phyloP scores from a whole-genome alignment of 2,797 vertebrate species.

The Intellagama lesueurii region DNA sequence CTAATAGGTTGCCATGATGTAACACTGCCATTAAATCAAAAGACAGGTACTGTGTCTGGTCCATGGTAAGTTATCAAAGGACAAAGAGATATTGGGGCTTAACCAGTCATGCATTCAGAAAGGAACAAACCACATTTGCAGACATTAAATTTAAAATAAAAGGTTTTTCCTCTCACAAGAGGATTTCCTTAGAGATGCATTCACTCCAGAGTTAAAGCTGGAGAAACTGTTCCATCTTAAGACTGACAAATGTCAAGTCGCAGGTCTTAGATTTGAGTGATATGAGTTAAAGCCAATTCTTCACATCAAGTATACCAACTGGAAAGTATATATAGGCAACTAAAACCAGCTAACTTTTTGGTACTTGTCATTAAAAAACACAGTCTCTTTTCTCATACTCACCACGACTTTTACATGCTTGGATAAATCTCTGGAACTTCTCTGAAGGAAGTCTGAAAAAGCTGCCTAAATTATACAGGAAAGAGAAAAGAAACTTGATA shows the following conservation, averaged over 20 bases:
- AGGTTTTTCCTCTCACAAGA: no score
- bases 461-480: slow-evolving; percentile 85
- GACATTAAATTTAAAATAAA: not conserved
- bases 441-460: slow-evolving; percentile 98
- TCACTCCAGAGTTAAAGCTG: not conserved
- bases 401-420: slow-evolving; percentile 99
- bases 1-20: not conserved
- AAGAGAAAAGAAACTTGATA: slow-evolving; percentile 9
- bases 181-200: no score
- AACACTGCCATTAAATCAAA: not conserved
- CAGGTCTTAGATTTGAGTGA: not conserved
- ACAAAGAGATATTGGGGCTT: not conserved
- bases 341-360: not conserved
- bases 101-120: not conserved
- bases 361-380: not conserved
- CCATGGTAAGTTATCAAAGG: not conserved
- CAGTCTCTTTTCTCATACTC: slow-evolving; percentile 74
- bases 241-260: not conserved
- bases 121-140: not conserved
- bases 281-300: not conserved
- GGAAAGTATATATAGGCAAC: not conserved
- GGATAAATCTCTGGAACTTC: slow-evolving; percentile 98
- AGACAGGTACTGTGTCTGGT: not conserved
- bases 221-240: not conserved
- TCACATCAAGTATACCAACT: no score